A percentile compares a stretch with the other conserved stretches of the same genome.
phyloP scores from a whole-genome alignment of 1,140 invertebrate species.

The Mycetomoellerius zeteki region DNA sequence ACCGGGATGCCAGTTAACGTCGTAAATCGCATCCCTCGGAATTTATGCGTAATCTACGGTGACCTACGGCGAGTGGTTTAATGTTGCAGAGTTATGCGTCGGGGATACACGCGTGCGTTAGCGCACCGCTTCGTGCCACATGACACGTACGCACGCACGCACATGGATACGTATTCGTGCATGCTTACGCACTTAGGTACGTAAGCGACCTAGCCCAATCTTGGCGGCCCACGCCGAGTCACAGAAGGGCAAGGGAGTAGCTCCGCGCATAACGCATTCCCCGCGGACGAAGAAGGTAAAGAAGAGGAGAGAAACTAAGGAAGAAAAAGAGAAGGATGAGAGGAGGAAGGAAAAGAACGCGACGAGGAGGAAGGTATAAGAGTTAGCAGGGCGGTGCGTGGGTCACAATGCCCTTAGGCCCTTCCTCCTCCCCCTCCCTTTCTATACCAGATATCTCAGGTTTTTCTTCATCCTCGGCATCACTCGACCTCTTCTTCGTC shows the following conservation, averaged over 20 bases:
- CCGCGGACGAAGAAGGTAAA: slow-evolving; percentile 51
- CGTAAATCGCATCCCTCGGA: slow-evolving; percentile 72
- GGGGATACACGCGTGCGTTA: slow-evolving; percentile 53
- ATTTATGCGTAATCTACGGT: slow-evolving; percentile 78
- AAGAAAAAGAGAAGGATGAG: slow-evolving; percentile 44
- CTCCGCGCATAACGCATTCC: slow-evolving; percentile 74
- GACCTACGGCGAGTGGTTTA: slow-evolving; percentile 77
- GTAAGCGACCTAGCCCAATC: slow-evolving; percentile 83
- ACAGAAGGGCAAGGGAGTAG: slow-evolving; percentile 74
- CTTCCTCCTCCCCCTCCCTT: background rate
- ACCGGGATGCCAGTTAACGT: slow-evolving; percentile 64
- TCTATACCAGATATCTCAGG: background rate
- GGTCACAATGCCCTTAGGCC: slow-evolving; percentile 82
- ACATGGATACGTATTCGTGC: background rate
- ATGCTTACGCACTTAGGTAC: slow-evolving; percentile 51
- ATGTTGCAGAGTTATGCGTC: slow-evolving; percentile 79
- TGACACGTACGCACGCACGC: slow-evolving; percentile 27
- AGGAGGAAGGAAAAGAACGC: slow-evolving; percentile 47
- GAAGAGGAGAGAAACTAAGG: slow-evolving; percentile 47
- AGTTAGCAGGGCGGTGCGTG: slow-evolving; percentile 83
- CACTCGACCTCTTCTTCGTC: slow-evolving; percentile 37
- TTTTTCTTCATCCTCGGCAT: slow-evolving; percentile 23
- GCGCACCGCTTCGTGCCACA: slow-evolving; percentile 40
- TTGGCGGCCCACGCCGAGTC: slow-evolving; percentile 75
- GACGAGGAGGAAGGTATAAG: slow-evolving; percentile 66